Conservation (phyloP, 2,888 invertebrate genomes). For the Dicyrtoma fusca region DNA sequence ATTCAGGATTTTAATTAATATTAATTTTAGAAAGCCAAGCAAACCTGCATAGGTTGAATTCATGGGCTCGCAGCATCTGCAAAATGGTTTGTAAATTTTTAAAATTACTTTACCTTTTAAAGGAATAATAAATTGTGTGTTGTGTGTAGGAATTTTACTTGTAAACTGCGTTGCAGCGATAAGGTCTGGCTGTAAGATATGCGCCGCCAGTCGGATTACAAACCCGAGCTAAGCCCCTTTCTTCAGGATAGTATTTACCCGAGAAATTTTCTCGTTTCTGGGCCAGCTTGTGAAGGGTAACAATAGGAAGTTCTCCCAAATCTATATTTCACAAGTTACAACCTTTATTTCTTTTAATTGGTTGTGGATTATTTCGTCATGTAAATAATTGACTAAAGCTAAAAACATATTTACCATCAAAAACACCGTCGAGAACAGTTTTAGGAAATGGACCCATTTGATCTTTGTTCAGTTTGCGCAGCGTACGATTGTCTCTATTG, state of each 20-base stretch:
- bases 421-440: constrained; percentile 45
- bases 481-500: constrained; percentile 23
- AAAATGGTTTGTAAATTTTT: constrained; percentile 14
- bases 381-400: too few relatives aligned
- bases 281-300: constrained; percentile 51
- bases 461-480: constrained; percentile 45
- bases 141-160: background rate
- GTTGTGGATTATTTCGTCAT: too few relatives aligned
- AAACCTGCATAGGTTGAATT: constrained; percentile 45
- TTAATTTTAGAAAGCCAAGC: too few relatives aligned
- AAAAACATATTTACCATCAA: constrained; percentile 20
- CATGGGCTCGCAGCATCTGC: constrained; percentile 51
- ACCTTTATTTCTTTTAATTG: background rate
- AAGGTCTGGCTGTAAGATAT: constrained; percentile 53
- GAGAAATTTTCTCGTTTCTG: constrained; percentile 50
- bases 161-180: constrained; percentile 51
- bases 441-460: constrained; percentile 48
- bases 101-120: too few relatives aligned
- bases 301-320: constrained; percentile 52
- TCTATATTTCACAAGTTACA: constrained; percentile 35
- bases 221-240: constrained; percentile 53
- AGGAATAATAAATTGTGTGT: too few relatives aligned
- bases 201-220: constrained; percentile 54
- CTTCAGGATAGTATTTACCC: constrained; percentile 51
- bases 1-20: background rate